phyloP scores from a whole-genome alignment of 2,797 vertebrate species.

The Jordanella pulchra region DNA sequence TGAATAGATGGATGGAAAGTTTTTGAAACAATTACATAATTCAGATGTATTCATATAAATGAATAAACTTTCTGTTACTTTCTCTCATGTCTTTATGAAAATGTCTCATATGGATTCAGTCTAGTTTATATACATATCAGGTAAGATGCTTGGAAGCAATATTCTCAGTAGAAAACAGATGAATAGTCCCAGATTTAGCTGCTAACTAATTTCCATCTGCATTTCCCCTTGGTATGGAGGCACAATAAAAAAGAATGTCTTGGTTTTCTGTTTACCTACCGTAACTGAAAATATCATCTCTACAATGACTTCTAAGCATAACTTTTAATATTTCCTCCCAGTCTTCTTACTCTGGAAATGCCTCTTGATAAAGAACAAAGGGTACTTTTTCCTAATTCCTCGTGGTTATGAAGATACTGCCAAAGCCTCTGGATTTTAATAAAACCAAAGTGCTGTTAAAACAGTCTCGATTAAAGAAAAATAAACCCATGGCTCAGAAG shows the following conservation, averaged over 20 bases:
- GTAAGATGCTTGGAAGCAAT: background rate
- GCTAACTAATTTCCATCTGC: constrained; percentile 1
- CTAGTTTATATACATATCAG: background rate
- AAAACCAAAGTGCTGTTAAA: constrained; percentile 24
- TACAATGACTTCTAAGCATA: constrained; percentile 12
- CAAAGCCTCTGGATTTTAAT: constrained; percentile 23
- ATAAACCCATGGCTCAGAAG: constrained; percentile 16
- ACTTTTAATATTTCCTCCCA: constrained; percentile 17
- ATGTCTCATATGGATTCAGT: background rate
- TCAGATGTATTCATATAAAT: background rate
- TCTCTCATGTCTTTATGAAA: background rate
- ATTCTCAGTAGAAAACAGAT: background rate
- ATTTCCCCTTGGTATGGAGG: background rate
- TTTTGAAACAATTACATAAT: background rate
- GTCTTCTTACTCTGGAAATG: constrained; percentile 11
- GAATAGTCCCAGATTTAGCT: constrained; percentile 10
- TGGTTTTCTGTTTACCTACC: constrained; percentile 5
- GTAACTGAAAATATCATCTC: constrained; percentile 11
- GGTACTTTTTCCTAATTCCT: constrained; percentile 4
- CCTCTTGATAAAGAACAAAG: constrained; percentile 4
- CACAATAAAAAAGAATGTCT: background rate
- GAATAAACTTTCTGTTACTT: background rate
- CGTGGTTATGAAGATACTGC: background rate
- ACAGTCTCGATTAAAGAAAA: constrained; percentile 1
- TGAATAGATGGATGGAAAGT: background rate